Conservation (phyloP, 2,113 vertebrate species). For the Bucco capensis region DNA sequence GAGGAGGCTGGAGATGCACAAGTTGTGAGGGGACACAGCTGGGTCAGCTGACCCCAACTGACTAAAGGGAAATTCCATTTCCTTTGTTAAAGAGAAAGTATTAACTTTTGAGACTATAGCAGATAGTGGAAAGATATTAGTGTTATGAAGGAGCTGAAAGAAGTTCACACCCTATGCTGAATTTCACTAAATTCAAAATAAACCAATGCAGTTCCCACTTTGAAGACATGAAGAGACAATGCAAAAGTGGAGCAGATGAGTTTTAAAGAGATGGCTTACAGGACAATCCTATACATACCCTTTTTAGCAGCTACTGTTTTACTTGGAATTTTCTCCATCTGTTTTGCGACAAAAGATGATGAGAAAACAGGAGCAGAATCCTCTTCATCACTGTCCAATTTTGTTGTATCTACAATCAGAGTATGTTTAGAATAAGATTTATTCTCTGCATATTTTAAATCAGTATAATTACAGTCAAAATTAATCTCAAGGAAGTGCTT, state of each 20-base stretch:
- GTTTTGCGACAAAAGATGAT: constrained; percentile 84
- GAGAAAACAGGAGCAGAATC: constrained; percentile 80
- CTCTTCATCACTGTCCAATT: constrained; percentile 89
- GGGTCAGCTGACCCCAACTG: not conserved
- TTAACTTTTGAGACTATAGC: not conserved
- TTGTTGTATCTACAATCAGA: constrained; percentile 79
- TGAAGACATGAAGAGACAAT: not conserved
- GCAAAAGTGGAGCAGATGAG: not conserved
- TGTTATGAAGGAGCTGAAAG: not conserved
- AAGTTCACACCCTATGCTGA: not conserved
- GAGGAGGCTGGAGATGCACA: not conserved
- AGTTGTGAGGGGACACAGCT: not conserved
- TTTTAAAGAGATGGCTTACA: not conserved
- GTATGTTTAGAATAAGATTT: not conserved
- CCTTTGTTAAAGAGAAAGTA: too few species aligned
- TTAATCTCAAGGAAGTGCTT: not conserved
- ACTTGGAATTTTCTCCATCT: constrained; percentile 80
- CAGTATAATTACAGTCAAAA: not conserved
- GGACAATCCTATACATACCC: constrained; percentile 70
- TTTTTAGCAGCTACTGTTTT: constrained; percentile 85
- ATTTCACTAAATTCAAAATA: not conserved
- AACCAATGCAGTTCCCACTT: not conserved
- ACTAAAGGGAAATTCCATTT: not conserved
- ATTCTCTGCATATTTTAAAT: not conserved
- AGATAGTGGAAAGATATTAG: not conserved